A percentile compares a stretch with the other conserved stretches of the same genome.
phyloP scores from a whole-genome alignment of 1,140 invertebrate genomes.

The Trinorchestia longiramus region DNA sequence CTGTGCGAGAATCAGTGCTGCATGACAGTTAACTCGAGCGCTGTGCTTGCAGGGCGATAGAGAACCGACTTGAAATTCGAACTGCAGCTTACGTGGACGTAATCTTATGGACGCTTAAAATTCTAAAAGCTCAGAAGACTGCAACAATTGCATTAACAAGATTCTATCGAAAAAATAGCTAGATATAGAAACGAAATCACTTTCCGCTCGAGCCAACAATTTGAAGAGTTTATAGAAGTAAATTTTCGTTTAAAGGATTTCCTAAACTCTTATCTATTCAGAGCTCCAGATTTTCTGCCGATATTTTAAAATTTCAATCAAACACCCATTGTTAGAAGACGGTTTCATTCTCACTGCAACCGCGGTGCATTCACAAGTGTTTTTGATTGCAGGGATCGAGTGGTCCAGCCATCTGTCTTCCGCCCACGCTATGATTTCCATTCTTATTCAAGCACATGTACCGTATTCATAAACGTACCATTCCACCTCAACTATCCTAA shows the following conservation, averaged over 20 bases:
- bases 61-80: neutral
- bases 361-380: neutral
- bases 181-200: neutral
- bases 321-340: neutral
- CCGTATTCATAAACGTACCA: neutral
- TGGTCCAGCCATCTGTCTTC: neutral
- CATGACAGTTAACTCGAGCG: neutral
- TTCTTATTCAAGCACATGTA: neutral
- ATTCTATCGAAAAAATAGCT: neutral
- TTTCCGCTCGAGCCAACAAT: neutral
- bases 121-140: neutral
- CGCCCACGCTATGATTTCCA: neutral
- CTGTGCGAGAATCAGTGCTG: neutral
- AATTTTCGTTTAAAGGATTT: neutral
- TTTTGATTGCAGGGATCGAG: neutral
- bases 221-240: neutral
- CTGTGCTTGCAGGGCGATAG: neutral
- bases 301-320: neutral
- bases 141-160: neutral
- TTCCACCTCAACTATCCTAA: neutral
- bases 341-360: neutral
- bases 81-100: neutral
- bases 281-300: neutral
- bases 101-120: neutral
- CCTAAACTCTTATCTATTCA: neutral